Evolutionary conservation across 1,140 invertebrate genomes (phyloP), one percentile per base, ranked within the genome.

Genomic region (Papilio xuthus): DNA sequence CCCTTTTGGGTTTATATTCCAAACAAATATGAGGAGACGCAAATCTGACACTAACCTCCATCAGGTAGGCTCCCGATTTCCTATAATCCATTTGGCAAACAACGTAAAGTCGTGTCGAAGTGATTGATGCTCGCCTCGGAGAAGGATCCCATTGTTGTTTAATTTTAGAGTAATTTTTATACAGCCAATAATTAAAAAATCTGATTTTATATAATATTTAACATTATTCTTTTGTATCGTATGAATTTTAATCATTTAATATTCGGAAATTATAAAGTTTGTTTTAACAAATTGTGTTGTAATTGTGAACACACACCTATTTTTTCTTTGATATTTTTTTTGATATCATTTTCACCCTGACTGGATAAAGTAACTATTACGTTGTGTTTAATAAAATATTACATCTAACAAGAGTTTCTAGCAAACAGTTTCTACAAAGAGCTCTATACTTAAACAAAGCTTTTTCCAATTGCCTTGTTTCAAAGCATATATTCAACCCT

Each of bases 61-160:
- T 76, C 50, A 76, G 47, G 47, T 63, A 56, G 74, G 74, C 8
- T 42, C 56, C 63, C 53, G 74, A 76, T 76, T 76, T 76, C 53
- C 74, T 76, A 76, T 63, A 76, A 76, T 76, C 74, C 53, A 76
- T 76, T 76, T 76, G 74, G 56, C 74, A 76, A 76, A 76, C 53
- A 76, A 76, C 74, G 50, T 42, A 76, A 76, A 76, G 74, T 63
- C 53, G 53, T 63, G 74, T 76, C 37, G 74, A 63, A 76, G 74
- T 76, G 74, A 76, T 76, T 63, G 74, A 63, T 76, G 32, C 41
- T n/a, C 23, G 37, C 20, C 18, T 42, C 20, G 3, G 41, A 42
- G 41, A 67, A 67, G 26, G 26, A 67, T 28, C 60, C 13, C 3
- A 67, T 15, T 67, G 60, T 50, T 60, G 56, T 60, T 26, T 4